phyloP scores from a whole-genome alignment of 37 sponge, comb jelly and placozoan species.

The Diacarnus erythraeanus region DNA sequence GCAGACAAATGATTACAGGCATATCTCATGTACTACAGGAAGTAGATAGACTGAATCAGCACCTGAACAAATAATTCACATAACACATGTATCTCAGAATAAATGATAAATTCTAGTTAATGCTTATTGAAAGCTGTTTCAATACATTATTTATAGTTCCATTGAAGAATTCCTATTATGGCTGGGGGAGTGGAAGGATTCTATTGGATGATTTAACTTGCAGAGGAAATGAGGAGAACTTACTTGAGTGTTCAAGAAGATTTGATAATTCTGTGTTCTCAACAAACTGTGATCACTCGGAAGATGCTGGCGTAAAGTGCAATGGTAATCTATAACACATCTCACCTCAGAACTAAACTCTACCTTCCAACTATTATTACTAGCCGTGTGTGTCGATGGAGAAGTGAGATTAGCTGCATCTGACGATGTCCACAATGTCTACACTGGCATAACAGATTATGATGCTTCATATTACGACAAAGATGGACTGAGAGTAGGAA shows the following conservation, averaged over 20 bases:
- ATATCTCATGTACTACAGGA: no score
- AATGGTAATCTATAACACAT: no score
- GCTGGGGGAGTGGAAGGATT: conserved; percentile 1
- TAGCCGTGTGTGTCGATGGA: conserved; percentile 29
- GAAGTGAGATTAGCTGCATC: conserved; percentile 14
- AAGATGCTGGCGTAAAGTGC: background rate
- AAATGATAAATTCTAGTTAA: no score
- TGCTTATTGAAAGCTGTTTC: no score
- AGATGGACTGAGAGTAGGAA: conserved; percentile 32
- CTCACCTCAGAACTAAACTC: no score
- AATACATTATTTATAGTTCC: no score
- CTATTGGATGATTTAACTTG: background rate
- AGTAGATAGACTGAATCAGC: no score
- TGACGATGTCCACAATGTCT: conserved; percentile 8
- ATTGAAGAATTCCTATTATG: background rate
- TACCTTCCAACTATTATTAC: background rate
- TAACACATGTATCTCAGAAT: no score
- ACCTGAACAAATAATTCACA: no score
- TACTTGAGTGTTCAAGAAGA: background rate
- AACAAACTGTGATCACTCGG: background rate
- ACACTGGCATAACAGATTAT: conserved; percentile 23
- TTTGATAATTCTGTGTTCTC: background rate
- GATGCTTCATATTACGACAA: conserved; percentile 17
- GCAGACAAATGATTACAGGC: no score
- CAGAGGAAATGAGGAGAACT: background rate